Evolutionary conservation across 2,113 vertebrate species (phyloP), one percentile per base, ranked within the genome.

Genomic region (Clarias gariepinus): DNA sequence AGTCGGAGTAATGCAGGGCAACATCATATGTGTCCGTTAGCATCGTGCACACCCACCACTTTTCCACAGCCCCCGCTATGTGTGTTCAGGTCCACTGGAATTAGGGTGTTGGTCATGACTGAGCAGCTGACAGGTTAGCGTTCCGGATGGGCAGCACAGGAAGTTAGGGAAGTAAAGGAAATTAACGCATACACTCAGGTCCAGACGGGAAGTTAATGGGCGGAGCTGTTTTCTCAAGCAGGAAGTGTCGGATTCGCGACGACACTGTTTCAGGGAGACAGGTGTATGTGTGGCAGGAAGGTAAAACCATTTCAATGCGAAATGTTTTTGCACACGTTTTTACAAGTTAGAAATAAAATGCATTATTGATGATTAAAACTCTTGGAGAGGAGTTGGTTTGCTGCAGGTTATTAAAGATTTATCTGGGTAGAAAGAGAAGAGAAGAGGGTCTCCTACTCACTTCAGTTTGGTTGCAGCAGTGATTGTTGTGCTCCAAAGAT

Each of bases 201-300:
- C 85, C 87, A 90, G 85, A 88, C 87, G 85, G 89, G 89, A 88
- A 87, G 77, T 78, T 69, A 73, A 63, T 77, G 25, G 77, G 82
- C 12, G 33, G 68, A 71, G 36, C 53, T 15, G 11, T 23, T 15
- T 47, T 47, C 47, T 47, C 47, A 18, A 55, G 69, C 84, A 84
- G 82, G 85, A 88, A 79, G 69, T 52, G 53, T 13, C 25, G 13
- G 84, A 76, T 36, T n/a, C 30, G 4, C 66, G 64, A 85, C n/a
- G 60, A 28, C 52, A 33, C 13, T 33, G 57, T 52, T 76, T 30
- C 25, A 69, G 33, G 47, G 53, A 61, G 63, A 86, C 66, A 81
- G 64, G 79, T 86, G 73, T 57, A 47, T 79, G 15, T 60, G 33
- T 21, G 63, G 19, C 10, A 23, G 1, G 0, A 33, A 83, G 28